Evolutionary conservation across 2,888 invertebrate species (phyloP), one percentile per base, ranked within the genome.

Genomic region (Scrobipalpa atriplicella): DNA sequence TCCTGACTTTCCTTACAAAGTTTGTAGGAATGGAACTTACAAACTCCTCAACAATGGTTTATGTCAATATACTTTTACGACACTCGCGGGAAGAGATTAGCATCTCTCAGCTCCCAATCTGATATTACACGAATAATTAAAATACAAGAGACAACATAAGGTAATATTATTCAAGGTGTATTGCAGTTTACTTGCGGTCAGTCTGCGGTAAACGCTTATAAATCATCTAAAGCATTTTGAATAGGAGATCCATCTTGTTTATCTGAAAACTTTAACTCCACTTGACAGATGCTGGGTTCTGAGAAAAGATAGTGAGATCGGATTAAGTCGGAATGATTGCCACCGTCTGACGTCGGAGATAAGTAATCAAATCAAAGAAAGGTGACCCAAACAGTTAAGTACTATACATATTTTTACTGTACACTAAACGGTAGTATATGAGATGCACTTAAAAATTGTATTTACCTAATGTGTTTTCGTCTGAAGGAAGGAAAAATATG

Each of bases 181-280:
- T 29, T 29, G 29, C 29, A 29, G 29, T 29, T 29, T 29, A 16
- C 16, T 47, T 47, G n/a, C 10, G n/a, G 1, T 16, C 16, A 47
- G 16, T 47, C 47, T 47, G 16, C 16, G 6, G n/a, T 7, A 5
- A n/a, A 47, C n/a, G n/a, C 47, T 47, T 47, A 47, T 58, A 38
- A 38, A 43, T 41, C 18, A 62, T 19, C 69, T 62, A 60, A 19
- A 41, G 16, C 19, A 41, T 19, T 43, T 16, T 64, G 56, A 65
- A 13, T 54, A 21, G 47, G 47, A 6, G 62, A 69, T 71, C 67
- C 62, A 66, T 71, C 67, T 67, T 68, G n/a, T 63, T 70, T 70
- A 70, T 70, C 67, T 67, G 38, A 64, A 61, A 56, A 58, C n/a
- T 38, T 65, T 51, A 43, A 52, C 65, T 43, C 36, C 43, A 64